Evolutionary conservation across 2,888 invertebrate species (phyloP).

Genomic region (Nomada lathburiana): DNA sequence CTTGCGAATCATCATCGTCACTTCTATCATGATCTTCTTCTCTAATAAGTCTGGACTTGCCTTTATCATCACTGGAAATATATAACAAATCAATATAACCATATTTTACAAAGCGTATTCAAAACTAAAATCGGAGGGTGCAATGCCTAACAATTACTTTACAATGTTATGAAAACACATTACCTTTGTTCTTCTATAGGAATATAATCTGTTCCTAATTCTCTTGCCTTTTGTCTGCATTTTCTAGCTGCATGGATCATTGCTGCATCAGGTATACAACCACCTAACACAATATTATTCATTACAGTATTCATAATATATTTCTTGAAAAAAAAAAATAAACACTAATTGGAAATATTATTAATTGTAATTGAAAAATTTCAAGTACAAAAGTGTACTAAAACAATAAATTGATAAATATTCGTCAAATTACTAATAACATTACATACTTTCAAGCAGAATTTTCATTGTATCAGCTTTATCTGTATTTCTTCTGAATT

Average conservation of each 20-base stretch:
- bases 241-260: conserved; percentile 99
- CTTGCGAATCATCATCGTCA: conserved; percentile 90
- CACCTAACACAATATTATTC: conserved; percentile 83
- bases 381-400: not conserved
- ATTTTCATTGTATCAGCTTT: conserved; percentile 90
- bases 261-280: conserved; percentile 98
- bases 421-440: conserved; percentile 16
- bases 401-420: conserved; percentile 14
- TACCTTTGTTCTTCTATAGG: conserved; percentile 85
- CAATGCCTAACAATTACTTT: not conserved
- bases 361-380: not conserved
- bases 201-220: conserved; percentile 89
- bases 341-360: not conserved
- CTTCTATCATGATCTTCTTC: conserved; percentile 94
- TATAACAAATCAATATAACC: not conserved
- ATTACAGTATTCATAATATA: not conserved
- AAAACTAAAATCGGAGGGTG: not conserved
- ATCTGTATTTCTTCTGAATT: conserved; percentile 84
- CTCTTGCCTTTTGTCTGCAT: conserved; percentile 96
- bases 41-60: conserved; percentile 88
- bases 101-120: conserved; percentile 5
- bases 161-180: conserved; percentile 16
- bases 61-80: conserved; percentile 79
- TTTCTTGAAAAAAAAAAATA: not conserved
- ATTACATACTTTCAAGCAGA: conserved; percentile 89